Evolutionary conservation across 2,113 vertebrate genomes (phyloP).

Genomic region (Mirza zaza): DNA sequence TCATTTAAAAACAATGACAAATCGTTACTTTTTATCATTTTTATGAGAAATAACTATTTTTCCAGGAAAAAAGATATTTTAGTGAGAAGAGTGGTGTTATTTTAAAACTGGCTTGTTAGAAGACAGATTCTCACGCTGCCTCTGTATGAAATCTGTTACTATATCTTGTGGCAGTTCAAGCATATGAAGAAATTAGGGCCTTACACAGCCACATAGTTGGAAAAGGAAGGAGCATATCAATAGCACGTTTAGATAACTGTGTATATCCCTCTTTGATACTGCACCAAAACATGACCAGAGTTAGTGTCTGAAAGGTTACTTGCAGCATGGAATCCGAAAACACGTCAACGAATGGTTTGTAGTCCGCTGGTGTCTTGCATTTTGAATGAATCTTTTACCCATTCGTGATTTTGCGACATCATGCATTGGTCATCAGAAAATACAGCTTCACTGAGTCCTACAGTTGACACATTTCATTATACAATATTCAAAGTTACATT

Average conservation of each 20-base stretch:
- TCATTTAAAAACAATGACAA: not conserved
- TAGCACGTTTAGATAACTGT: not conserved
- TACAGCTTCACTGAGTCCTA: not conserved
- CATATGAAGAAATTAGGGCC: not conserved
- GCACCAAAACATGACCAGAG: not conserved
- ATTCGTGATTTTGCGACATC: not conserved
- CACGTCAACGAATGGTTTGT: accelerated
- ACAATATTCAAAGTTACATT: no score
- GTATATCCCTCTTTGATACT: not conserved
- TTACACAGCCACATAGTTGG: not conserved
- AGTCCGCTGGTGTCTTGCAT: accelerated
- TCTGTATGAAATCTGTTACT: no score
- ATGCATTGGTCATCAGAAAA: not conserved
- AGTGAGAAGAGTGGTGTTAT: not conserved
- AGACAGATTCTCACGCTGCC: not conserved
- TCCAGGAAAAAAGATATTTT: not conserved
- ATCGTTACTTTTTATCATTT: not conserved
- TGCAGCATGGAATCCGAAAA: not conserved
- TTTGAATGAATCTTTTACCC: not conserved
- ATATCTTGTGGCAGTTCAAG: not conserved
- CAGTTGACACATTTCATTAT: not conserved
- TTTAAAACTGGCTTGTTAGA: not conserved
- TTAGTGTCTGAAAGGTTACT: no score
- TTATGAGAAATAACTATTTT: not conserved
- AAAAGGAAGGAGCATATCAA: not conserved